Conservation (phyloP, 2,797 vertebrate genomes). For the Gymnoscopelus braueri region DNA sequence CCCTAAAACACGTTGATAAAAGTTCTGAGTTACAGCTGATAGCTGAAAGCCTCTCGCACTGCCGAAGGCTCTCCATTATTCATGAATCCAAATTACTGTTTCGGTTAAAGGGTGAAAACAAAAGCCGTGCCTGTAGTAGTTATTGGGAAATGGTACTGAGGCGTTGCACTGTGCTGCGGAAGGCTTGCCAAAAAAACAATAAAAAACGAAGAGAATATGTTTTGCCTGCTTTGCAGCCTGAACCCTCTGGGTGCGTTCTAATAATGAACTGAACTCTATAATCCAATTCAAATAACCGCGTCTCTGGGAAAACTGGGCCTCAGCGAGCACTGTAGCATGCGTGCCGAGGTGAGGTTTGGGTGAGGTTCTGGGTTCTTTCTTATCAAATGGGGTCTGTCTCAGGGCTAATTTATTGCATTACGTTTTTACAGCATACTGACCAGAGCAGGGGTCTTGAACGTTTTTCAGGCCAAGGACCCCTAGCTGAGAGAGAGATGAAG, state of each 20-base stretch:
- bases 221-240: no score
- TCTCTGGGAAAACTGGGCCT: neutral
- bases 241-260: neutral
- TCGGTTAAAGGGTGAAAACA: conserved; percentile 47
- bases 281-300: neutral
- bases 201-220: no score
- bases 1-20: no score
- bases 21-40: no score
- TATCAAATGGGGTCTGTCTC: neutral
- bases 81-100: conserved; percentile 51
- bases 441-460: no score
- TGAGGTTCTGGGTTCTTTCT: conserved; percentile 20
- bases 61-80: conserved; percentile 59
- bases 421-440: no score
- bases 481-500: no score
- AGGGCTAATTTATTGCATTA: no score
- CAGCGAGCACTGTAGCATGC: conserved; percentile 2
- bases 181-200: no score
- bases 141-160: conserved; percentile 17
- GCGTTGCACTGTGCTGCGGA: conserved; percentile 1
- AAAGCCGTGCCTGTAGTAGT: conserved; percentile 7
- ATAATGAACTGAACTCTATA: neutral
- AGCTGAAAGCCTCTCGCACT: conserved; percentile 25
- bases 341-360: conserved; percentile 5
- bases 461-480: no score